These are phyloP conservation scores for Dolomedes plantarius DNA, from an alignment of 2,888 invertebrate genomes.

Conservation along the genomic window DNA sequence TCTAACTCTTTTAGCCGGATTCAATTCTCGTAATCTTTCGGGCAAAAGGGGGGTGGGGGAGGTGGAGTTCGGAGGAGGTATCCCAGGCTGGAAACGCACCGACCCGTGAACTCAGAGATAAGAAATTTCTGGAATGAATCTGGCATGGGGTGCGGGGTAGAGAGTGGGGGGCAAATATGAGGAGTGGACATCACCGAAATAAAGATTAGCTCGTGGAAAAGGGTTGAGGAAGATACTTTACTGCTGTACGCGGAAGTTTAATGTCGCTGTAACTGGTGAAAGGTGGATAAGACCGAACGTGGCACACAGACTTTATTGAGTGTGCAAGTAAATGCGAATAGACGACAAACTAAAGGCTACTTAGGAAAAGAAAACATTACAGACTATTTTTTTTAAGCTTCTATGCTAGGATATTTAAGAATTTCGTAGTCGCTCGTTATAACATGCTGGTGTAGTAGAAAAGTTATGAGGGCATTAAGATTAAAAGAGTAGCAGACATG, in stretches of 20 bases:
- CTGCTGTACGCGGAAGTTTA: slow-evolving; percentile 4
- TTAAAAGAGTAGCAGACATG: no score
- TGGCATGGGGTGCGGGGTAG: slow-evolving; percentile 14
- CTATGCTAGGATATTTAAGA: no score
- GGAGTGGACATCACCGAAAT: slow-evolving; percentile 12
- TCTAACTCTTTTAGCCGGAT: slow-evolving; percentile 16
- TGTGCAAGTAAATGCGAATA: no score
- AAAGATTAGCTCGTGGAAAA: slow-evolving; percentile 11
- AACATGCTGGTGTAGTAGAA: no score
- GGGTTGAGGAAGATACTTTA: slow-evolving; percentile 3
- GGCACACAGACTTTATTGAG: no score
- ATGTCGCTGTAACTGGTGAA: background rate
- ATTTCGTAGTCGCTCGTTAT: no score
- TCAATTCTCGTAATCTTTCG: slow-evolving; percentile 7
- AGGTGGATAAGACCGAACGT: background rate
- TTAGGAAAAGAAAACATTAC: no score
- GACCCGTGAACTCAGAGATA: slow-evolving; percentile 29
- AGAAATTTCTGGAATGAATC: slow-evolving; percentile 58
- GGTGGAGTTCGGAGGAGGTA: no score
- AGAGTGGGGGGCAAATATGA: background rate
- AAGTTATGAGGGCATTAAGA: no score
- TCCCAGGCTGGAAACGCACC: background rate
- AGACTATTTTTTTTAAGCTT: no score
- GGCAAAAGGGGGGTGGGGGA: background rate
- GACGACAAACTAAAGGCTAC: no score